Percentiles rank a stretch among this genome's conserved stretches.
These are phyloP conservation scores for Willowsia nigromaculata DNA, from an alignment of 2,888 invertebrate genomes.

Conservation along the genomic window DNA sequence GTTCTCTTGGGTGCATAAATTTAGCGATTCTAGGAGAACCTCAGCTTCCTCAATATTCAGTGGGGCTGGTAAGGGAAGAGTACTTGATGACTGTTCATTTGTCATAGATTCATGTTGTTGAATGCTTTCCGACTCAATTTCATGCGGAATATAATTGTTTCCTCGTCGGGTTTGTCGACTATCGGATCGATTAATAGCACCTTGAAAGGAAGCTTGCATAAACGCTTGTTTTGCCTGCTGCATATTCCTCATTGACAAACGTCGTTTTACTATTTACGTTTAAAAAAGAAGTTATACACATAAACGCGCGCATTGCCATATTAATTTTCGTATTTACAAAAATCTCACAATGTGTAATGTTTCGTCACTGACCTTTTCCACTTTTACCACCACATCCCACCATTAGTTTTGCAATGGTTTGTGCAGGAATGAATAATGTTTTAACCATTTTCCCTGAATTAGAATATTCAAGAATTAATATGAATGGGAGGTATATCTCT, in stretches of 20 bases:
- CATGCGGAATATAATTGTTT: too few species aligned
- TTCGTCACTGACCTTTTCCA: constrained; percentile 38
- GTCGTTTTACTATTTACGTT: not conserved
- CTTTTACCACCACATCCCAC: constrained; percentile 43
- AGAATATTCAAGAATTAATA: not conserved
- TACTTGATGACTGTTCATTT: not conserved
- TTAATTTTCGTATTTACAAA: not conserved
- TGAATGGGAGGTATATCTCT: too few species aligned
- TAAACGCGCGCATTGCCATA: not conserved
- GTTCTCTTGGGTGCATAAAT: not conserved
- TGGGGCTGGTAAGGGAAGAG: not conserved
- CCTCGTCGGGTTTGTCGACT: not conserved
- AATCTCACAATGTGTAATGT: not conserved
- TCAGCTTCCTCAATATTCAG: constrained; percentile 37
- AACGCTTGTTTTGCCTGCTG: constrained; percentile 40
- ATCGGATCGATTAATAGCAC: not conserved
- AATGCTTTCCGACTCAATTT: too few species aligned
- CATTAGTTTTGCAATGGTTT: constrained; percentile 41
- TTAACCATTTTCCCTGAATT: constrained; percentile 65
- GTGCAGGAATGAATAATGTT: constrained; percentile 49
- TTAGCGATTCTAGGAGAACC: constrained; percentile 38
- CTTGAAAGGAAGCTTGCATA: constrained; percentile 18
- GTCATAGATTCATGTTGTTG: not conserved
- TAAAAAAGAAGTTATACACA: not conserved
- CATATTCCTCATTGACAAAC: constrained; percentile 47